Base-by-base conservation (phyloP, 2,113 vertebrate species). In the Pelodiscus sinensis region DNA sequence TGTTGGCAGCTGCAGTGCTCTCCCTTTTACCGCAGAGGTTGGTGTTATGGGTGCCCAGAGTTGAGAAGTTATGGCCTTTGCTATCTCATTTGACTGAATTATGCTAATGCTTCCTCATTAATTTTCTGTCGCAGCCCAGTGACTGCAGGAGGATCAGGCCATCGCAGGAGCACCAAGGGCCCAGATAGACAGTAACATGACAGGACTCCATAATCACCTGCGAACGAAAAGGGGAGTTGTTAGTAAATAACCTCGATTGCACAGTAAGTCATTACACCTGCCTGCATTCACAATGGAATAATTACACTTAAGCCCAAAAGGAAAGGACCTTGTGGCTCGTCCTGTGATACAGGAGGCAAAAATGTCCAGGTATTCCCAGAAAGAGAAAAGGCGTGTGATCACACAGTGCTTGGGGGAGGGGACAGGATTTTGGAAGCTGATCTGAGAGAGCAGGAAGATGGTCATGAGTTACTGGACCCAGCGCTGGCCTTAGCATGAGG, bases 201-300 rank as follows among this genome's bases (percentile, higher is more conserved):
- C 25, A 84, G 81, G 71, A 60, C 60, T 84, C n/a, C 73, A 57
- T 90, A 31, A 22, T 62, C 13, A 7, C 83, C 90, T 71, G 18
- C 79, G 83, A 93, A 86, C 86, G 90, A 80, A 56, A 90, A 91
- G 79, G 57, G 51, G 24, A 14, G 10, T 19, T 9, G 21, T 9
- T 86, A 57, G 90, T 16, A 56, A 79, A 89, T 50, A 89, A n/a
- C 71, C 60, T 60, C 22, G 65, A 77, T 38, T 2, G 25, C 86
- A 65, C 85, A 14, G 51, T 92, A 96, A 94, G 88, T 96, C 96
- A 94, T 96, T 79, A 93, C 50, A 94, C 4, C 73, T 94, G 94
- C 93, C 88, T 84, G 56, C 29, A 82, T 80, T 94, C 89, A 88
- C 88, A 89, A 81, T 56, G 65, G 89, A 94, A 93, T 84, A 91